Percentiles rank a stretch among this genome's conserved stretches.
These are phyloP conservation scores for Schrankia costaestrigalis DNA, from an alignment of 2,888 invertebrate species.

Conservation along the genomic window DNA sequence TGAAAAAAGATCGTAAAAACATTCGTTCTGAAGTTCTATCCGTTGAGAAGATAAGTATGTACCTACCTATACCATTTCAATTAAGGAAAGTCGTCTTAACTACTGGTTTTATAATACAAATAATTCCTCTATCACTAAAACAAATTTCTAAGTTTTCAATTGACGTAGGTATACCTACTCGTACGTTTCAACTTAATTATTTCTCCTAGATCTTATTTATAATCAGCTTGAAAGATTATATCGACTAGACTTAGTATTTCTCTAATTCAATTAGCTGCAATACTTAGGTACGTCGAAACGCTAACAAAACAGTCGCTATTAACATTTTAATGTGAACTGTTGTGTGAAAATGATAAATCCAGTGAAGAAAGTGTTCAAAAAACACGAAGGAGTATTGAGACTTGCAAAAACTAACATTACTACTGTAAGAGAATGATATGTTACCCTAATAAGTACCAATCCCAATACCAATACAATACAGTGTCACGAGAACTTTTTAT, in stretches of 20 bases:
- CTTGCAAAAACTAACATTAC: constrained; percentile 49
- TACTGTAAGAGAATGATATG: constrained; percentile 40
- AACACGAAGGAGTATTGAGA: constrained; percentile 46
- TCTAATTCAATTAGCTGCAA: constrained; percentile 25
- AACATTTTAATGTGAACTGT: not conserved
- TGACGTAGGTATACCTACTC: no score
- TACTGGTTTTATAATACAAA: no score
- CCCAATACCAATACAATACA: no score
- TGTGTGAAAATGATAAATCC: constrained; percentile 38
- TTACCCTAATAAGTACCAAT: not conserved
- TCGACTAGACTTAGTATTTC: constrained; percentile 4
- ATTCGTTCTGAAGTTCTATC: no score
- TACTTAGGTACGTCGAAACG: not conserved
- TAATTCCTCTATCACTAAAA: no score
- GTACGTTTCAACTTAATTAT: not conserved
- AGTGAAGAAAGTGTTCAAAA: constrained; percentile 43
- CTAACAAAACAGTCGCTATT: constrained; percentile 9
- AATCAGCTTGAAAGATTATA: constrained; percentile 34
- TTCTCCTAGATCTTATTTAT: constrained; percentile 5
- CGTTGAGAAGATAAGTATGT: no score
- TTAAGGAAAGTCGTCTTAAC: no score
- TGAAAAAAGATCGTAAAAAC: no score
- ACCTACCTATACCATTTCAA: no score
- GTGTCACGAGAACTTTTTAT: no score
- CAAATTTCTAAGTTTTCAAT: no score